Base-by-base conservation (phyloP, 30 jellyfish, hydroid and myxozoan species). In the Kudoa iwatai region DNA sequence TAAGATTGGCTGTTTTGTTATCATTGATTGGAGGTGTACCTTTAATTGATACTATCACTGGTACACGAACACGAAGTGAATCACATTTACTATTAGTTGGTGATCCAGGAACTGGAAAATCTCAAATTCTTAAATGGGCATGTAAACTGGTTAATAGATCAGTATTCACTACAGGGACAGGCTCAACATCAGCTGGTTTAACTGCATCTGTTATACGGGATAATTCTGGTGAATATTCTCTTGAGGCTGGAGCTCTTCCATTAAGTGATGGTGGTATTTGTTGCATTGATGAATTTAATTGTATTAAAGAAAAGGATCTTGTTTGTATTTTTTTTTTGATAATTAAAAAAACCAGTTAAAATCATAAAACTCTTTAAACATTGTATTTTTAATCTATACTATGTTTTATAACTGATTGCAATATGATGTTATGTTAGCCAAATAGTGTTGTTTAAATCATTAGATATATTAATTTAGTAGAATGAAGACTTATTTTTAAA, bases 201-300 rank as follows among this genome's bases (percentile, higher is more conserved):
- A 81, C 99, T 0, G 99, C 65, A 3, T 62, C 99, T 0, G 99
- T 88, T 12, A 88, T 64, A 0, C 56, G 57, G 36, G 99, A 81
- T 39, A 50, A 82, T 36, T 89, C 89, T 3, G 99, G 65, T 23
- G 11, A 28, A 6, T 81, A 89, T 89, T 86, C 62, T 47, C 74
- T 81, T 1, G 99, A 81, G 52, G 99, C 99, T 12, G 99, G 99
- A 3, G 99, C 99, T n/a, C 57, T 81, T 9, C 89, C 65, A 2
- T 51, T 64, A 12, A 86, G 86, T 2, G 89, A 81, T 53, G 89
- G 89, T 11, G 99, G 99, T 1, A 53, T 81, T 6, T 81, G 99
- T 43, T 81, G 99, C 40, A 81, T 81, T 21, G 99, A 81, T 32
- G 99, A 81, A 35, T 81, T 81, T 43, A 81, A 63, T 31, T 49